phyloP scores from a whole-genome alignment of 2,113 vertebrate species.

The Dipodomys merriami region DNA sequence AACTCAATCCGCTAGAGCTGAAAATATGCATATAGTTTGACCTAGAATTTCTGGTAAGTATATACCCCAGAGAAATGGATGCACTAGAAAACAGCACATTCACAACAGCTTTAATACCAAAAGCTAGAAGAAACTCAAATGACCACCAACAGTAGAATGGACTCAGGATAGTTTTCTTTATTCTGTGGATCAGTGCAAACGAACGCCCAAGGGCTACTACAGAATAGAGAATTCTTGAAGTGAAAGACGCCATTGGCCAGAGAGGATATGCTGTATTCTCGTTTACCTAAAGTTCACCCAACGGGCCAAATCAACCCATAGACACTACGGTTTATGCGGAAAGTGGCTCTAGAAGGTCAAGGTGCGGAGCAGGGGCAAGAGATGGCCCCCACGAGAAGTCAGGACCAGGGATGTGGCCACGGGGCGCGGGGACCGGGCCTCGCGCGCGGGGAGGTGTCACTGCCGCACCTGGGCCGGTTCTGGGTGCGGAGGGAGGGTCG shows the following conservation, averaged over 20 bases:
- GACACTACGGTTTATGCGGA: fast-evolving
- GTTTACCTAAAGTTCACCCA: not conserved
- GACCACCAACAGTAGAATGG: not conserved
- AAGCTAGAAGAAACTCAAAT: not conserved
- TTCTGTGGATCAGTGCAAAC: not conserved
- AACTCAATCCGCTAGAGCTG: no score
- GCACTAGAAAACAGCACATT: not conserved
- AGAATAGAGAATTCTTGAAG: not conserved
- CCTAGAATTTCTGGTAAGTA: no score
- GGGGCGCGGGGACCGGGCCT: no score
- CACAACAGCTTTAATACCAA: not conserved
- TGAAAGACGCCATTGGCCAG: not conserved
- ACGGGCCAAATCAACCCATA: not conserved
- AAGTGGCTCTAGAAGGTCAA: not conserved
- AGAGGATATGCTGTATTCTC: not conserved
- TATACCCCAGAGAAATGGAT: not conserved
- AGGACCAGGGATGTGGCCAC: no score
- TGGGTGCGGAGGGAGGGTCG: no score
- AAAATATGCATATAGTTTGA: not conserved
- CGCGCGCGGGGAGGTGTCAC: no score
- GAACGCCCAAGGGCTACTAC: not conserved
- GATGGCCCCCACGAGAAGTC: not conserved
- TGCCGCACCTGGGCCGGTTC: no score
- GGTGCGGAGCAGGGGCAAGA: not conserved
- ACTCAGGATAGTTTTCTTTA: no score